Base-by-base conservation (phyloP, 2,888 invertebrate genomes). In the Chrysina gloriosa region DNA sequence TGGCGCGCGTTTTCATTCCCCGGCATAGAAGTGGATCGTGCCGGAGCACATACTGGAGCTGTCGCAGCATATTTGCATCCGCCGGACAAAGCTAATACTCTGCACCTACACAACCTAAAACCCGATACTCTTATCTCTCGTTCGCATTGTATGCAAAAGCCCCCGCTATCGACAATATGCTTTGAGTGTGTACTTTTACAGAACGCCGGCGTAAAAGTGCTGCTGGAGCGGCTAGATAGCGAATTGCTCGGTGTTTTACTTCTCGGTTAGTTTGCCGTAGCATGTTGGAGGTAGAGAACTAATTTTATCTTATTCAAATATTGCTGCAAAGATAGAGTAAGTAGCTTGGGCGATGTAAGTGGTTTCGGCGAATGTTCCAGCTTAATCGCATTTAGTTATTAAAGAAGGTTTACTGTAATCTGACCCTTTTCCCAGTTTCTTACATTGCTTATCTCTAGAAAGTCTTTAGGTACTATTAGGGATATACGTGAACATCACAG, bases 21-120 rank as follows among this genome's bases (percentile, higher is more conserved):
- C 21, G n/a, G 19, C 21, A 45, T 19, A 21, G 45, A 45, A 5
- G 45, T 52, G 52, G 16, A 31, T 25, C 16, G 3, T 19, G 19
- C 14, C 19, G 6, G 31, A 52, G 23, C 29, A 27, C 52, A 31
- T 52, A 52, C 9, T 52, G 52, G 16, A 7, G 52, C 52, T 52
- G 16, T 23, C 52, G 5, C 52, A 31, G 31, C 52, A 52, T 52
- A 52, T 52, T 52, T 52, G 52, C 52, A 52, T 16, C 31, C 9
- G 52, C 52, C 16, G 52, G 52, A 52, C 52, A 52, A 52, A 52
- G 52, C 52, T 31, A 52, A 52, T 52, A 29, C 31, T 19, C 19
- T 16, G n/a, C 16, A 19, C 31, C 52, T 52, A 52, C 19, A 52
- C 52, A 16, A 29, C 19, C 19, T 31, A 31, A 52, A 52, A 52